phyloP scores from a whole-genome alignment of 1,140 invertebrate species.

The Colletes latitarsis region DNA sequence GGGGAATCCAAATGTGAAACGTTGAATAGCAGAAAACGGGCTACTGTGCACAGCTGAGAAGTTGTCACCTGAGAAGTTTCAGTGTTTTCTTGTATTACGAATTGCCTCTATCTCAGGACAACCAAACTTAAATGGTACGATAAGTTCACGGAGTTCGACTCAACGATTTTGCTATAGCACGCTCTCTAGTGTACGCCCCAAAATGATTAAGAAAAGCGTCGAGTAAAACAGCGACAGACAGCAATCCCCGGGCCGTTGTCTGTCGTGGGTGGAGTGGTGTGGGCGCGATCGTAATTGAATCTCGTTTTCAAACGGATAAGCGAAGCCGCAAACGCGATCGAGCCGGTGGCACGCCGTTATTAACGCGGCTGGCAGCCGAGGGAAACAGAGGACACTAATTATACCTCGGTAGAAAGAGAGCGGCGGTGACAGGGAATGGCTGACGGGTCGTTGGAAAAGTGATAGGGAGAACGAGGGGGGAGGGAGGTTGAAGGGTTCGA shows the following conservation, averaged over 20 bases:
- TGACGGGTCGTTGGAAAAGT: constrained; percentile 43
- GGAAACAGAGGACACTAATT: constrained; percentile 72
- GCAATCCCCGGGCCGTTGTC: constrained; percentile 3
- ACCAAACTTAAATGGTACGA: too few relatives aligned
- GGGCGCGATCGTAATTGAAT: constrained; percentile 71
- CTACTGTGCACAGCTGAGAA: too few relatives aligned
- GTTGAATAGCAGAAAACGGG: too few relatives aligned
- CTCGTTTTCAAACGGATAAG: constrained; percentile 68
- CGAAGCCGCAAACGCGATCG: constrained; percentile 68
- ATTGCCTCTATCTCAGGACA: too few relatives aligned
- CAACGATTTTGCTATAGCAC: neutral
- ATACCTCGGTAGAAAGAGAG: constrained; percentile 59
- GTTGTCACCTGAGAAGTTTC: too few relatives aligned
- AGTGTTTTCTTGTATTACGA: too few relatives aligned
- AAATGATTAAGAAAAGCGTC: neutral
- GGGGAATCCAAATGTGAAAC: too few relatives aligned
- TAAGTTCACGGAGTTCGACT: too few relatives aligned
- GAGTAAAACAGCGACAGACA: neutral
- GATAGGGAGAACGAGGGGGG: neutral
- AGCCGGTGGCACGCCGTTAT: constrained; percentile 59
- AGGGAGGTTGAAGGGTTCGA: neutral
- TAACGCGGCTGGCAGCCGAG: constrained; percentile 60
- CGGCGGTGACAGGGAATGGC: constrained; percentile 23
- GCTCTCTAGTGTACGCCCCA: neutral
- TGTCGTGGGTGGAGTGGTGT: constrained; percentile 20